A percentile compares a stretch with the other conserved stretches of the same genome.
Evolutionary conservation across 2,113 vertebrate genomes (phyloP).

Genomic region (Hemichromis elongatus): DNA sequence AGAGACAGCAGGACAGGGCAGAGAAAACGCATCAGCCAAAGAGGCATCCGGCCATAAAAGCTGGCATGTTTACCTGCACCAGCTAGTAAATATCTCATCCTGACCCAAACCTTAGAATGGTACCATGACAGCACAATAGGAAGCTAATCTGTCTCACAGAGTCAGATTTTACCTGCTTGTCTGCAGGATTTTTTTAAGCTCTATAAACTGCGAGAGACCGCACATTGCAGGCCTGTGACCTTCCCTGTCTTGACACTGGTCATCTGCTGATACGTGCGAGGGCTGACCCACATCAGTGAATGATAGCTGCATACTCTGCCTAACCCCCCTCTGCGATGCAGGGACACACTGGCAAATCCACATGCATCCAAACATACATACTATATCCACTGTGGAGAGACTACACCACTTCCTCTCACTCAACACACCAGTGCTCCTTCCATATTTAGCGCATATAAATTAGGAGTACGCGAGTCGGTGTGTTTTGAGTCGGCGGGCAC

Average conservation of each 20-base stretch:
- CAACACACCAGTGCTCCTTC: conserved; percentile 34
- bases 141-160: conserved; percentile 16
- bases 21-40: not conserved
- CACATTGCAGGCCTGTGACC: conserved; percentile 51
- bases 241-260: conserved; percentile 64
- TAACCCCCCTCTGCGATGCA: conserved; percentile 7
- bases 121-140: not conserved
- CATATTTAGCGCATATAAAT: conserved; percentile 64
- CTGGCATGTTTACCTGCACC: not conserved
- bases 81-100: not conserved
- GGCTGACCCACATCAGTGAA: conserved; percentile 57
- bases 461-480: conserved; percentile 22
- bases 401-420: conserved; percentile 39
- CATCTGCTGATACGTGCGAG: conserved; percentile 54
- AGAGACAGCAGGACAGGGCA: not conserved
- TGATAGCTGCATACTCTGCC: conserved; percentile 38
- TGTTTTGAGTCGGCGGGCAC: conserved; percentile 26
- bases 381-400: not conserved
- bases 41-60: not conserved
- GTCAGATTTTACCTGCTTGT: not conserved
- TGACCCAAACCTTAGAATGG: not conserved
- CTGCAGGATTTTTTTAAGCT: conserved; percentile 31
- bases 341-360: not conserved
- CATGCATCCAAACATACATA: not conserved
- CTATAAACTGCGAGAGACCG: conserved; percentile 10